Conservation (phyloP, 2,113 vertebrate species). For the Eubucco bourcierii region DNA sequence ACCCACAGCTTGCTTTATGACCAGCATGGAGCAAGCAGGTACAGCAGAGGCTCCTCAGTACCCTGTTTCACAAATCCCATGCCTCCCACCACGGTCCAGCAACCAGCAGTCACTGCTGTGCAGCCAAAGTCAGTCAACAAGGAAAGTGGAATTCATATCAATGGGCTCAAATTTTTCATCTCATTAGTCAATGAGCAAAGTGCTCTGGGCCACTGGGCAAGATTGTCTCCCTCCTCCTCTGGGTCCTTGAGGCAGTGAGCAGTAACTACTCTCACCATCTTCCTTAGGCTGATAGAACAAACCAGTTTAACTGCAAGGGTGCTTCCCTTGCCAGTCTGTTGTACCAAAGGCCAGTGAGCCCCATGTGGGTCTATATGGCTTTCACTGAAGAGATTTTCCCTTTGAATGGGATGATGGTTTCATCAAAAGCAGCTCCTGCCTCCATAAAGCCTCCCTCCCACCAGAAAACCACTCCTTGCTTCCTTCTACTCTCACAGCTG, state of each 20-base stretch:
- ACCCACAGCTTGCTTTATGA: background rate
- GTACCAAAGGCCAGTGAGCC: background rate
- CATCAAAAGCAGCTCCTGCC: background rate
- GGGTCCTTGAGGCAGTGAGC: background rate
- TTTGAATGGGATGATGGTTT: background rate
- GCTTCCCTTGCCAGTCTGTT: background rate
- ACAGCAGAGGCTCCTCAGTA: background rate
- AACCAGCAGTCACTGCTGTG: rapidly evolving
- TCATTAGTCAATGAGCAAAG: background rate
- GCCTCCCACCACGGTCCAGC: rapidly evolving
- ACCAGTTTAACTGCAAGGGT: constrained; percentile 24
- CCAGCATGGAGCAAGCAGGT: background rate
- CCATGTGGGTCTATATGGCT: background rate
- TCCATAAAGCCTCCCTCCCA: background rate
- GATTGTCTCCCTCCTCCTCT: background rate
- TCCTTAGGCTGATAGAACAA: background rate
- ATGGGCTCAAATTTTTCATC: background rate
- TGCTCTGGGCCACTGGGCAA: background rate
- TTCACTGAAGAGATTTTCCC: background rate
- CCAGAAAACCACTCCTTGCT: background rate
- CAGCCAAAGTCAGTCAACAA: background rate
- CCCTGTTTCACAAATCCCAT: background rate
- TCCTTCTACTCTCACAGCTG: background rate
- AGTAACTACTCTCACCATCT: background rate
- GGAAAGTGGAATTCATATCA: background rate